A percentile compares a stretch with the other conserved stretches of the same genome.
Evolutionary conservation across 2,113 vertebrate genomes (phyloP).

Genomic region (Regulus satrapa): DNA sequence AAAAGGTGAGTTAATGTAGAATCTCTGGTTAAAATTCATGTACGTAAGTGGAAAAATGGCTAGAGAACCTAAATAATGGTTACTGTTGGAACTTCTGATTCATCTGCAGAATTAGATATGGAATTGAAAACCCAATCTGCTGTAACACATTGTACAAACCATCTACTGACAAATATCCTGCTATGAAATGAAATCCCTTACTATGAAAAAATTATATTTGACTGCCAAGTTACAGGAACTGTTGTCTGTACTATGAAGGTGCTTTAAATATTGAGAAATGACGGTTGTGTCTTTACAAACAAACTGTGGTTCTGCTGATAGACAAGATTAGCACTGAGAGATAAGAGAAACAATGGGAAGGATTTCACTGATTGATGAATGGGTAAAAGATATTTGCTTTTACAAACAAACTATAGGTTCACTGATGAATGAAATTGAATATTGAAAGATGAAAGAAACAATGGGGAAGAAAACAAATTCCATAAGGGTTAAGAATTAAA

Average conservation of each 20-base stretch:
- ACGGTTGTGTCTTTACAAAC: too few relatives aligned
- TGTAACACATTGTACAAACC: neutral
- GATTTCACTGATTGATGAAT: too few relatives aligned
- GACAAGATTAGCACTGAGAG: too few relatives aligned
- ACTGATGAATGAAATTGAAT: too few relatives aligned
- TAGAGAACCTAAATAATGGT: neutral
- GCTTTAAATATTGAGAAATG: neutral
- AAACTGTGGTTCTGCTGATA: too few relatives aligned
- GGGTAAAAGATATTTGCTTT: too few relatives aligned
- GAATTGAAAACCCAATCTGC: neutral
- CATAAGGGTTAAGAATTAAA: too few relatives aligned
- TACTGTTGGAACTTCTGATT: neutral
- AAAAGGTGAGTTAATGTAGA: neutral
- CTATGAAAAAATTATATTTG: neutral
- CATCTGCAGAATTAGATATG: neutral
- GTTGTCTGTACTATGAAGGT: neutral
- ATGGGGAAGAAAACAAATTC: too few relatives aligned
- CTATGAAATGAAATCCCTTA: neutral
- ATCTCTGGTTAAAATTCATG: neutral
- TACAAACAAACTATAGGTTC: too few relatives aligned
- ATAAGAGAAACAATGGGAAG: too few relatives aligned
- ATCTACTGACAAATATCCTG: neutral
- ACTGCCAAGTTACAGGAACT: neutral
- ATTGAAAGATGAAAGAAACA: too few relatives aligned
- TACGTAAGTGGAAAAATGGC: neutral